Conservation (phyloP, 2,888 invertebrate species). For the Galerucella pusilla region DNA sequence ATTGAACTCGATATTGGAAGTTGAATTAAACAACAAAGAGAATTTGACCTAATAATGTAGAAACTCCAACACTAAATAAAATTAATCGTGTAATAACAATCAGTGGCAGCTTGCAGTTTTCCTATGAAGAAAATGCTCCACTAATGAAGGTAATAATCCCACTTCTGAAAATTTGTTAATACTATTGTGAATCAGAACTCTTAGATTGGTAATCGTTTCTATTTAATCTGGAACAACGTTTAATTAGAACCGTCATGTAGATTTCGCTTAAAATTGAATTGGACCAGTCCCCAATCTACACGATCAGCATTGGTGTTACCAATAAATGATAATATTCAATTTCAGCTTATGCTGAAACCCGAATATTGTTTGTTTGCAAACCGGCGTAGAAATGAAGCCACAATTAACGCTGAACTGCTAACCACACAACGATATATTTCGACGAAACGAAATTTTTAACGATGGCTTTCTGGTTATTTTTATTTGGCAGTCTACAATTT, state of each 20-base stretch:
- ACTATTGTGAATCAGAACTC: too few relatives aligned
- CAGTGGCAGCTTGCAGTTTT: too few relatives aligned
- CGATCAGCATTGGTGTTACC: background rate
- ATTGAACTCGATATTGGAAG: conserved; percentile 13
- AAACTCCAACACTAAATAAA: background rate
- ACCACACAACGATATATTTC: background rate
- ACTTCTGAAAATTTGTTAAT: too few relatives aligned
- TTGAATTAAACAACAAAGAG: conserved; percentile 6
- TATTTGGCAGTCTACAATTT: background rate
- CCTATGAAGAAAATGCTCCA: too few relatives aligned
- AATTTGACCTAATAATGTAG: background rate
- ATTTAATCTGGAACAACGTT: background rate
- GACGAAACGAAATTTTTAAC: background rate
- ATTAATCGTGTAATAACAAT: background rate
- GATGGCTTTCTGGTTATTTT: background rate
- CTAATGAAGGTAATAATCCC: too few relatives aligned
- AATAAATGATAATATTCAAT: background rate
- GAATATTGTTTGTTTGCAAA: background rate
- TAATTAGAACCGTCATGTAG: background rate
- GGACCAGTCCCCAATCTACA: background rate
- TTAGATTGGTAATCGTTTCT: too few relatives aligned
- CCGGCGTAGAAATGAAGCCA: background rate
- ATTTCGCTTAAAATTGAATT: background rate
- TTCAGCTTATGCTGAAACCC: background rate
- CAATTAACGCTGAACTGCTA: background rate